These are phyloP conservation scores for Rhadina sibilatrix DNA, from an alignment of 2,113 vertebrate genomes.

Conservation along the genomic window DNA sequence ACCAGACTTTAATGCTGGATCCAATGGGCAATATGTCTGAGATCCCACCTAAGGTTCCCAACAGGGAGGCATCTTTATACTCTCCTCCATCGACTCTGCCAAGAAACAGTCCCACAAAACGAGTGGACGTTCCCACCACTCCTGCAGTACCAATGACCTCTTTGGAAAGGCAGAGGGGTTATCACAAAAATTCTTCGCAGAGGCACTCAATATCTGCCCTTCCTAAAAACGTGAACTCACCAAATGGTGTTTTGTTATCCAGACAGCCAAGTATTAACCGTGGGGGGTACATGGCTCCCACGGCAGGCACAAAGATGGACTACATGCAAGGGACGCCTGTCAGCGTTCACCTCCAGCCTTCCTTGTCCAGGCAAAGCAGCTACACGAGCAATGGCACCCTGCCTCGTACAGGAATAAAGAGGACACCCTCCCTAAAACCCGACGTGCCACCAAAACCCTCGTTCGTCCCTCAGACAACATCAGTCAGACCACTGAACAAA, in stretches of 20 bases:
- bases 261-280: conserved; percentile 94
- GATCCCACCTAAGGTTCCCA: conserved; percentile 93
- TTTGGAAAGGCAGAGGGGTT: conserved; percentile 91
- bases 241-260: conserved; percentile 90
- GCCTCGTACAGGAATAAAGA: conserved; percentile 92
- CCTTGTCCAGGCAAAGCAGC: conserved; percentile 91
- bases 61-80: conserved; percentile 93
- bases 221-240: conserved; percentile 89
- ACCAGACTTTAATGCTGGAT: conserved; percentile 90
- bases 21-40: conserved; percentile 90
- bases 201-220: conserved; percentile 94
- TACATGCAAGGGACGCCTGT: conserved; percentile 86
- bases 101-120: conserved; percentile 94
- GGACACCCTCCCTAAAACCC: conserved; percentile 95
- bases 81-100: conserved; percentile 95
- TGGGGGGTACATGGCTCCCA: conserved; percentile 87
- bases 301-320: conserved; percentile 91
- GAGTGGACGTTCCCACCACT: conserved; percentile 91
- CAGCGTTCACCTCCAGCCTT: conserved; percentile 87
- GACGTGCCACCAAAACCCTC: conserved; percentile 98
- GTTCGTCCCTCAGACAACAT: conserved; percentile 89
- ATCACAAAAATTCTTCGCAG: conserved; percentile 93
- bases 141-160: conserved; percentile 91
- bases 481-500: conserved; percentile 94
- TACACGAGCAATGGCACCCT: conserved; percentile 94